Evolutionary conservation across 1,140 invertebrate species (phyloP), one percentile per base, ranked within the genome.

Genomic region (Psilanteris sp.): DNA sequence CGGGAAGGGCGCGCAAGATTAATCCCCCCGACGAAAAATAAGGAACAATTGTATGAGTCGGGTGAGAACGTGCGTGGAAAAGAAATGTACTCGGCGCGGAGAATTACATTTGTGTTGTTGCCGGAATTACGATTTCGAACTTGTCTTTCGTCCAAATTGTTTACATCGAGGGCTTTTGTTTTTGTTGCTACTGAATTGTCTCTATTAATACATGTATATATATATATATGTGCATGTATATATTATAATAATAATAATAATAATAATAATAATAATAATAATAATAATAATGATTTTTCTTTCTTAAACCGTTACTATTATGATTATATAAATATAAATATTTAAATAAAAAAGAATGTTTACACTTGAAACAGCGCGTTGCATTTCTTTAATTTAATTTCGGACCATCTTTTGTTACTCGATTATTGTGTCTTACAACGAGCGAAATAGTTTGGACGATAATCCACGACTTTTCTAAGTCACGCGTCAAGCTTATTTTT

Each of bases 31-130:
- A n/a, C 46, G 46, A 55, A 46, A 54, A 54, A 66, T 46, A 66
- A 54, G 37, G 48, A 54, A 66, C 61, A 66, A 46, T 54, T 22
- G 48, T 46, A 54, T 55, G 48, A 66, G 48, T 66, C 37, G 36
- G 46, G 44, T 34, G 59, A 52, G 36, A 64, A 64, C 46, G 59
- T 52, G 59, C 36, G 44, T 41, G 59, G 44, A 62, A 62, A 62
- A 62, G 26, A 62, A 62, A 37, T 48, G 55, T 26, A 29, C 55
- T 61, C 44, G 14, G 5, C 34, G 5, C 34, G 18, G 44, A 8
- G 16, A 62, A 62, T 50, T 62, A 50, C 18, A 24, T 50, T 62
- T 62, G 20, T 50, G 18, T 44, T 24, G 37, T 57, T 24, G 37
- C 11, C 18, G 26, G 54, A 44, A 57, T 57, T 44, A 29, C 54